Evolutionary conservation across 1,140 invertebrate species (phyloP), one percentile per base, ranked within the genome.

Genomic region (Aphaenogaster rudis): DNA sequence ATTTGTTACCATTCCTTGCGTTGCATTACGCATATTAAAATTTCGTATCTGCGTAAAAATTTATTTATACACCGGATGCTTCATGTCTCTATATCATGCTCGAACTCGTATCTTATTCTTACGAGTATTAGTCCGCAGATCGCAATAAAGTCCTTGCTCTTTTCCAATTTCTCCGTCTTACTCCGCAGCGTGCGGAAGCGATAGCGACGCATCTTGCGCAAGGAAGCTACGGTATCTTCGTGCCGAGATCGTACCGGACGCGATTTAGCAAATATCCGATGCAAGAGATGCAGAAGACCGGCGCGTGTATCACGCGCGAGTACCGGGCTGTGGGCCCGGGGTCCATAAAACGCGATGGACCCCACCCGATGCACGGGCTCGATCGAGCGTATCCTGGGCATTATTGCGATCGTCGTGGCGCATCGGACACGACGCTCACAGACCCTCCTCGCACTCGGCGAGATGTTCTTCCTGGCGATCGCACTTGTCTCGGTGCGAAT

Each of bases 391-490:
- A 81, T 91, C 90, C 80, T 39, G 48, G 88, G 79, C 90, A 86
- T 91, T 91, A 91, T 91, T 91, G 82, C 74, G 81, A 91, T 90
- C 90, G 89, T 91, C 88, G 89, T 91, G 74, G 87, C 87, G 78
- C 81, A 67, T 86, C 80, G 64, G 45, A 81, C 88, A 89, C 91
- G 77, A 91, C 81, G 63, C 78, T 52, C 67, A 33, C 52, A 9
- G 59, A 42, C 39, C n/a, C 64, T 69, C n/a, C 61, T 64, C 13
- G 15, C 33, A 28, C 11, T 45, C 48, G 11, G 17, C 28, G n/a
- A 28, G 28, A 42, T 21, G n/a, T 36, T 15, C 54, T 50, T 61
- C 28, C 13, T 11, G 33, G 59, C 61, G 50, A 77, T 54, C 66
- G 21, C 50, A 72, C 79, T 81, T 57, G 78, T 28, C 50, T 57